These are phyloP conservation scores for Chiloscyllium punctatum DNA, from an alignment of 2,797 vertebrate species.

Conservation along the genomic window DNA sequence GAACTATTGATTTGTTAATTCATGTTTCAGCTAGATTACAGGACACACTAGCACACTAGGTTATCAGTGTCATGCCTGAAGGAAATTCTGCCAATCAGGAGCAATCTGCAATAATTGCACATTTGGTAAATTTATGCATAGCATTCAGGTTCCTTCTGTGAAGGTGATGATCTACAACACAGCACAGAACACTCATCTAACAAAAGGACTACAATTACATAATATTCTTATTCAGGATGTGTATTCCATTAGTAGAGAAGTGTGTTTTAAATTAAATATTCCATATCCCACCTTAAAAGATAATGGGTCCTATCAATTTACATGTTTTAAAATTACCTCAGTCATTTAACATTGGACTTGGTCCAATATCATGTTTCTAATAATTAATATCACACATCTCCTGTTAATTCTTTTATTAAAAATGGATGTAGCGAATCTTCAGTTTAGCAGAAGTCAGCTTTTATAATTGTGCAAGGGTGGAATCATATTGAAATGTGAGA, in stretches of 20 bases:
- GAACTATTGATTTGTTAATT: background rate
- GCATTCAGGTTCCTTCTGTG: constrained; percentile 1
- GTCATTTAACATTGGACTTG: background rate
- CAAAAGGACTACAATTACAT: constrained; percentile 24
- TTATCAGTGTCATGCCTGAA: background rate
- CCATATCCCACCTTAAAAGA: constrained; percentile 5
- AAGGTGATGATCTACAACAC: constrained; percentile 23
- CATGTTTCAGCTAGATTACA: background rate
- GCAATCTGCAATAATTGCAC: constrained; percentile 26
- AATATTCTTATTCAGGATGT: background rate
- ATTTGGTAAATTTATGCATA: constrained; percentile 32
- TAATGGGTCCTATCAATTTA: constrained; percentile 4
- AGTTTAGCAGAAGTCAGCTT: background rate
- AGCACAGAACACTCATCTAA: background rate
- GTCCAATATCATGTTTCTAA: background rate
- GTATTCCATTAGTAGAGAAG: background rate
- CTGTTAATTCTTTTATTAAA: background rate
- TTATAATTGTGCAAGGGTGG: background rate
- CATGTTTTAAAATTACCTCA: background rate
- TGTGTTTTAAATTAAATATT: constrained; percentile 25
- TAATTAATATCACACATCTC: constrained; percentile 6
- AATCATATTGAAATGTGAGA: constrained; percentile 20
- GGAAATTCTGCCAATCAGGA: background rate
- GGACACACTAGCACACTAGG: background rate
- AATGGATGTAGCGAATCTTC: constrained; percentile 1